Percentiles rank a stretch among this genome's conserved stretches.
Evolutionary conservation across 2,797 vertebrate species (phyloP).

Genomic region (Tiaroga cobitis): DNA sequence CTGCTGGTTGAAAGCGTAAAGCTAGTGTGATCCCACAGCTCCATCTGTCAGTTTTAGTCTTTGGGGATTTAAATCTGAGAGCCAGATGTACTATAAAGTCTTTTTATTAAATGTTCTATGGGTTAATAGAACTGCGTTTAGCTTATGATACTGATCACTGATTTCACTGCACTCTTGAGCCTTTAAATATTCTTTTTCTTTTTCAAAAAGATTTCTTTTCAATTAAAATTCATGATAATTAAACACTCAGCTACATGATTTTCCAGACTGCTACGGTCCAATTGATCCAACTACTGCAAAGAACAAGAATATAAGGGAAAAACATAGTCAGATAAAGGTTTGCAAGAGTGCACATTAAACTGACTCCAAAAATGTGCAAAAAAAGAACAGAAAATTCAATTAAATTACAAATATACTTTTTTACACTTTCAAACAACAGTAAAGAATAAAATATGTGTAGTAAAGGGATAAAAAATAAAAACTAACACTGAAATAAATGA

Average conservation of each 20-base stretch:
- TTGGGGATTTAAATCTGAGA: conserved; percentile 22
- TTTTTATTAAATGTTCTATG: conserved; percentile 3
- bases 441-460: background rate
- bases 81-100: conserved; percentile 13
- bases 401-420: background rate
- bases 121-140: background rate
- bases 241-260: background rate
- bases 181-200: background rate
- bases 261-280: no score
- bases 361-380: background rate
- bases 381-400: background rate
- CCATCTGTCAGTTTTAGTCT: conserved; percentile 48
- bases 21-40: conserved; percentile 45
- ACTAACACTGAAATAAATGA: background rate
- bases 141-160: background rate
- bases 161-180: background rate
- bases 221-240: background rate
- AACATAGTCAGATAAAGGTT: background rate
- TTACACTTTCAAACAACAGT: background rate
- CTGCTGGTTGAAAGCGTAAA: conserved; percentile 31
- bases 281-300: no score
- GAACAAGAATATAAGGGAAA: background rate
- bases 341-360: background rate
- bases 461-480: background rate
- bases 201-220: background rate